phyloP scores from a whole-genome alignment of 1,140 invertebrate genomes.

The Drosophila aff. region DNA sequence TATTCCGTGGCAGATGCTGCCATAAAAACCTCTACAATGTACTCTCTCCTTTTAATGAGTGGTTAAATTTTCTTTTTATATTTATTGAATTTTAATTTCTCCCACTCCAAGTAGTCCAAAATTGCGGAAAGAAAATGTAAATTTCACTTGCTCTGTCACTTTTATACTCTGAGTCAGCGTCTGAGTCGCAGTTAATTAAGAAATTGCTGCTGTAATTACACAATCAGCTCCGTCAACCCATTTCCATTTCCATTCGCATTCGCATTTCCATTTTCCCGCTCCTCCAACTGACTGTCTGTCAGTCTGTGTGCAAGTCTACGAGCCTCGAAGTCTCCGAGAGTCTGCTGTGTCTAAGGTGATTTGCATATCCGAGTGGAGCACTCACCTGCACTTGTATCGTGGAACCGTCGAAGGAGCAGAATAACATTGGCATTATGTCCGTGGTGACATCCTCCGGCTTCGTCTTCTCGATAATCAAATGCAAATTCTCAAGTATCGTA shows the following conservation, averaged over 20 bases:
- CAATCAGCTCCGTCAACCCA: constrained; percentile 67
- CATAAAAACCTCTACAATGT: background rate
- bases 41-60: background rate
- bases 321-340: background rate
- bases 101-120: background rate
- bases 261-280: constrained; percentile 5
- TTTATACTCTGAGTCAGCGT: constrained; percentile 39
- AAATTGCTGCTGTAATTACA: constrained; percentile 75
- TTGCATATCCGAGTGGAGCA: constrained; percentile 48
- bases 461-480: constrained; percentile 95
- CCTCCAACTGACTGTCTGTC: background rate
- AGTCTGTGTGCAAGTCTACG: constrained; percentile 3
- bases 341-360: constrained; percentile 17
- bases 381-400: constrained; percentile 96
- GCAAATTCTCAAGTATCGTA: constrained; percentile 95
- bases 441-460: constrained; percentile 91
- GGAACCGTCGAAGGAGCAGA: constrained; percentile 94
- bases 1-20: background rate
- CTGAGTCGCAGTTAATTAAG: constrained; percentile 71
- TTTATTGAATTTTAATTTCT: constrained; percentile 31
- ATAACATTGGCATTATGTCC: constrained; percentile 95
- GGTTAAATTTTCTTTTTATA: constrained; percentile 13
- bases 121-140: constrained; percentile 37
- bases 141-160: constrained; percentile 41
- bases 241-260: constrained; percentile 34